A percentile compares a stretch with the other conserved stretches of the same genome.
Conservation (phyloP, 2,888 invertebrate species). For the Loripinus fragilis region DNA sequence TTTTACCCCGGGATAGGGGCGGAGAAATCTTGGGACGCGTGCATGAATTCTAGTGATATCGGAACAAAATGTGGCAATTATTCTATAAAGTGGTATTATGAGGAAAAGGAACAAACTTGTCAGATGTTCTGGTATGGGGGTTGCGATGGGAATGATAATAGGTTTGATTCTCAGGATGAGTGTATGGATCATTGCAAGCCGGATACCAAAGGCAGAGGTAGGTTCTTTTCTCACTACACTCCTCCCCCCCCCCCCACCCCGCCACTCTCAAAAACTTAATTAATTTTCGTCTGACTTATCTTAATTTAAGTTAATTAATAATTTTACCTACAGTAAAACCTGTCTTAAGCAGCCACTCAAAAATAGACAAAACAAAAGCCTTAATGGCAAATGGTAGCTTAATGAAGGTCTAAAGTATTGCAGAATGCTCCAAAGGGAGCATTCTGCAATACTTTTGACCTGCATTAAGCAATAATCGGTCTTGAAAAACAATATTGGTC, state of each 20-base stretch:
- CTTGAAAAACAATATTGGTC: too few relatives aligned
- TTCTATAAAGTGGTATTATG: slow-evolving; percentile 75
- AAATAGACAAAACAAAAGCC: too few relatives aligned
- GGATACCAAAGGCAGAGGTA: slow-evolving; percentile 47
- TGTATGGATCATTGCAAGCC: slow-evolving; percentile 86
- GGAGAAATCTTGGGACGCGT: slow-evolving; percentile 82
- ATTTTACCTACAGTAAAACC: too few relatives aligned
- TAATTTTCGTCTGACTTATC: too few relatives aligned
- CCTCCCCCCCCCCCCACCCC: background rate
- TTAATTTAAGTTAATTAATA: too few relatives aligned
- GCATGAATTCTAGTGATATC: slow-evolving; percentile 43
- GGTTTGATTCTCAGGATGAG: slow-evolving; percentile 91
- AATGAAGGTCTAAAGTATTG: too few relatives aligned
- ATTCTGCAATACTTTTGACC: too few relatives aligned
- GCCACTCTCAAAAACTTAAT: too few relatives aligned
- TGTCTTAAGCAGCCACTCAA: too few relatives aligned
- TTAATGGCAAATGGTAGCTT: too few relatives aligned
- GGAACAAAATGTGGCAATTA: slow-evolving; percentile 72
- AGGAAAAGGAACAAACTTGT: slow-evolving; percentile 87
- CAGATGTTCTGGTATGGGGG: slow-evolving; percentile 88
- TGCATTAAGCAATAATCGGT: too few relatives aligned
- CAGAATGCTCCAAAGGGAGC: too few relatives aligned
- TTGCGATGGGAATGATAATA: slow-evolving; percentile 81
- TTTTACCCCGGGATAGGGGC: slow-evolving; percentile 3
- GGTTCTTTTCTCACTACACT: slow-evolving; percentile 5